phyloP scores from a whole-genome alignment of 2,888 invertebrate genomes.

The Platerodrilus igneus region DNA sequence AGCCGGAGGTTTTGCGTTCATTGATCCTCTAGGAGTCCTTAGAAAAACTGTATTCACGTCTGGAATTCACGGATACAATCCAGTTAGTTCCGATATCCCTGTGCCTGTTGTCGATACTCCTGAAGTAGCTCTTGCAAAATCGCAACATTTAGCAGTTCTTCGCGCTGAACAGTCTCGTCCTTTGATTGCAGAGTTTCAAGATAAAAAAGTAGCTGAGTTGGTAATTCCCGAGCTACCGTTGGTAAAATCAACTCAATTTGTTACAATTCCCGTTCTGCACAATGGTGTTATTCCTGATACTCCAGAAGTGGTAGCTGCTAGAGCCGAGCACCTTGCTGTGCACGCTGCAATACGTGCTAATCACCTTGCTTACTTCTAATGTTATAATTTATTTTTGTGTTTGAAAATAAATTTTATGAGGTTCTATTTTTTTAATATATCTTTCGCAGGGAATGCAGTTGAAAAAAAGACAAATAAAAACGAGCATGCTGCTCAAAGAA shows the following conservation, averaged over 20 bases:
- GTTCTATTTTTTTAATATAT: no score
- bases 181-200: slow-evolving; percentile 11
- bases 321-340: slow-evolving; percentile 23
- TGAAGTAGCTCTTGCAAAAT: slow-evolving; percentile 32
- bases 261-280: slow-evolving; percentile 4
- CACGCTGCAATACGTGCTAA: slow-evolving; percentile 22
- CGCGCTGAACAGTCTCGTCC: slow-evolving; percentile 12
- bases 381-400: no score
- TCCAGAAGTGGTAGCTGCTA: slow-evolving; percentile 31
- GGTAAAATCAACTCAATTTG: no score
- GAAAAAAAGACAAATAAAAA: no score
- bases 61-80: slow-evolving; percentile 27
- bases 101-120: slow-evolving; percentile 31
- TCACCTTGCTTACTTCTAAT: no score
- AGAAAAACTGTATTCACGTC: slow-evolving; percentile 25
- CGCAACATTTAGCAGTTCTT: slow-evolving; percentile 25
- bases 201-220: no score
- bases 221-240: no score
- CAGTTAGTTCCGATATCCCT: slow-evolving; percentile 26
- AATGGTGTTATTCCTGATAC: slow-evolving; percentile 23
- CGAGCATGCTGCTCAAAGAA: no score
- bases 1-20: slow-evolving; percentile 28
- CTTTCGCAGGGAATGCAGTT: no score
- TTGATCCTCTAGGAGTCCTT: slow-evolving; percentile 27
- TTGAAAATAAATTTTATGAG: no score